Evolutionary conservation across 2,113 vertebrate genomes (phyloP), one percentile per base, ranked within the genome.

Genomic region (Poeciliopsis turrubarensis): DNA sequence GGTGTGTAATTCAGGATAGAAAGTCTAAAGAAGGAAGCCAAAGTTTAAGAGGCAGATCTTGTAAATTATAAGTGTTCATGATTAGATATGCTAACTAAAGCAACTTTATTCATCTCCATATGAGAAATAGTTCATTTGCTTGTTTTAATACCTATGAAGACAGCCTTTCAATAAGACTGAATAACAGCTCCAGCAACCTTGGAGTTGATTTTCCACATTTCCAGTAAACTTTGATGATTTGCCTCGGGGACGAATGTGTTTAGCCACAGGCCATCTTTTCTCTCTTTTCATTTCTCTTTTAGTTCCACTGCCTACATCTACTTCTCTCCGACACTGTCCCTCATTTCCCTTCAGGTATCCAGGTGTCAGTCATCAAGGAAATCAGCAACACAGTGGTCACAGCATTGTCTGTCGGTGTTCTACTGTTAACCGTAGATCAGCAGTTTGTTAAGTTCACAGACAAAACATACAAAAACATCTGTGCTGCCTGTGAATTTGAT

Each of bases 171-270:
- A 65, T 76, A 72, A 77, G 70, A 60, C 60, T 54, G 77, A 25
- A 34, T 51, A 60, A 30, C 75, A 79, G 70, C 73, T 79, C 39
- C 11, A 19, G 65, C 54, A 65, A 68, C 78, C 76, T 70, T 81
- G 65, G 30, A 81, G 73, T 74, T 87, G 37, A 73, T 73, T 80
- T 77, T 47, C 73, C 41, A 73, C 39, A 76, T 78, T 81, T 82
- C 63, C 73, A 66, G 54, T 41, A 27, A 83, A 78, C 66, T 78
- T 62, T 83, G 71, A 81, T 62, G 60, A 81, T 68, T 73, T 66
- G 80, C 85, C 75, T 77, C 74, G 68, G 72, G 82, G 85, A 82
- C 74, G 65, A 5, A 60, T 85, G 75, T 81, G 80, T 84, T 74
- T 78, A 79, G 82, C 89, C 68, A 65, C 60, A 60, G 77, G 85